Percentiles rank a stretch among this genome's conserved stretches.
phyloP scores from a whole-genome alignment of 2,797 vertebrate species.

The Hemibagrus guttatus region DNA sequence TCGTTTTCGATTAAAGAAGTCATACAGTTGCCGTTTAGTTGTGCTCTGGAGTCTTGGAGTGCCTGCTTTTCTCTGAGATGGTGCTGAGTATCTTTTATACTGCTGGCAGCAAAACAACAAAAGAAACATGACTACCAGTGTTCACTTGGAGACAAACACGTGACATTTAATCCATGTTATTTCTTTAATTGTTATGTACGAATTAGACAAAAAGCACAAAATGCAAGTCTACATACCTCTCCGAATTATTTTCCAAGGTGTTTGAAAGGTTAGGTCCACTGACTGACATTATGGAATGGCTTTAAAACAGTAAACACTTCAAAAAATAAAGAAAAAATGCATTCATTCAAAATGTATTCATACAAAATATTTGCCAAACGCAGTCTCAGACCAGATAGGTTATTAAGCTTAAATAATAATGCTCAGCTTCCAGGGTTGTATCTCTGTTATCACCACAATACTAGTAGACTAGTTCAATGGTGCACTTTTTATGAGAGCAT shows the following conservation, averaged over 20 bases:
- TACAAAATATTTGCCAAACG: not conserved
- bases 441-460: not conserved
- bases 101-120: conserved; percentile 37
- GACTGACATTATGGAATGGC: conserved; percentile 62
- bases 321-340: not conserved
- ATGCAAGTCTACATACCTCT: conserved; percentile 63
- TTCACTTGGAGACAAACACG: conserved; percentile 28
- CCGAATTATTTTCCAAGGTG: conserved; percentile 46
- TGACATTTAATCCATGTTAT: conserved; percentile 20
- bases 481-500: conserved; percentile 44
- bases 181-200: conserved; percentile 6
- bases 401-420: not conserved
- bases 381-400: not conserved
- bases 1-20: conserved; percentile 40
- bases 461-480: not conserved
- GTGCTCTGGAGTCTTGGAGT: conserved; percentile 21
- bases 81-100: not conserved
- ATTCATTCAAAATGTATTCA: too few relatives aligned
- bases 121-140: conserved; percentile 2
- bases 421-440: not conserved
- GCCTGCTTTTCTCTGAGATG: conserved; percentile 17
- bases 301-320: conserved; percentile 9
- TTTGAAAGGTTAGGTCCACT: conserved; percentile 42
- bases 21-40: conserved; percentile 44
- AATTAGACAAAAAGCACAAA: not conserved